Evolutionary conservation across 1,140 invertebrate species (phyloP), one percentile per base, ranked within the genome.

Genomic region (Parapsyche elsis): DNA sequence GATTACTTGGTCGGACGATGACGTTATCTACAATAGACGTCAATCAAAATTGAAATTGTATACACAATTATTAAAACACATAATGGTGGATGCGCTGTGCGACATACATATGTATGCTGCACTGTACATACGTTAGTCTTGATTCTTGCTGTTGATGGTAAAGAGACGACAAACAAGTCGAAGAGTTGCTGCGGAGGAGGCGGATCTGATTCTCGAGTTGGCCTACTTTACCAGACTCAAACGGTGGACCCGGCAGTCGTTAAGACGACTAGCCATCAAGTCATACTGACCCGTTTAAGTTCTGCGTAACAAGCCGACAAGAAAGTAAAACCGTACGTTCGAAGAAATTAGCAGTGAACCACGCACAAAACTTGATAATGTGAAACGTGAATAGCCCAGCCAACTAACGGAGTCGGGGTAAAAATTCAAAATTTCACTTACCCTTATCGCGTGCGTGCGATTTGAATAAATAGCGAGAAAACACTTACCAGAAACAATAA

Each of bases 301-400:
- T 67, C 64, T 1, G 49, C 49, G 49, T 53, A 53, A 53, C 49
- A 10, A 14, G 2, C 59, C 4, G 7, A 24, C 64, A 67, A 67
- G 64, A 67, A 67, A 67, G 64, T 67, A 67, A 67, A 67, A 67
- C 64, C 64, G 64, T 67, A 67, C 64, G 24, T 67, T 67, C 64
- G 64, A 24, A 26, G 64, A 67, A 67, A 24, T 26, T 53, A 53
- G 49, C 49, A 53, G 49, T 53, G 49, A 53, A 53, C 10, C 1
- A 16, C 12, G 49, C 10, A 53, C 10, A 16, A 5, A 46, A 46
- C n/a, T n/a, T n/a, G n/a, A n/a, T n/a, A n/a, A n/a, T n/a, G n/a
- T 46, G 12, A 46, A 46, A 46, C 12, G 12, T 12, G 12, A 46
- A 46, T 46, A 7, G 45, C 45, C 12, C 12, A 46, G 5, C 5